These are phyloP conservation scores for Drepanosiphum platanoidis DNA, from an alignment of 2,888 invertebrate genomes.

Conservation along the genomic window DNA sequence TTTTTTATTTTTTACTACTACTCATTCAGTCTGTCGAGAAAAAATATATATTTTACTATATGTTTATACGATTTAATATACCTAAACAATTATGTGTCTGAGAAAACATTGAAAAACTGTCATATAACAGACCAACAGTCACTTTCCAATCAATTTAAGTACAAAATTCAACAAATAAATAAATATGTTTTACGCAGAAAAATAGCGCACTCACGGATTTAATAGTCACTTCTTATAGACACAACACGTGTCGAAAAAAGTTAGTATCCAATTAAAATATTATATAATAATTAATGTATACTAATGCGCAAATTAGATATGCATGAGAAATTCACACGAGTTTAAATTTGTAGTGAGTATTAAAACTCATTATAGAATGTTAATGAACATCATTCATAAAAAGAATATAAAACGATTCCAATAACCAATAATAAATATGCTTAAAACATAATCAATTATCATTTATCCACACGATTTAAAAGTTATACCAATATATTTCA, in stretches of 20 bases:
- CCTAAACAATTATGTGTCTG: background rate
- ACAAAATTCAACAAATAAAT: background rate
- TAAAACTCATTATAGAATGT: background rate
- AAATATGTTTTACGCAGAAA: background rate
- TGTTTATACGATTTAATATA: background rate
- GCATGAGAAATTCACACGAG: background rate
- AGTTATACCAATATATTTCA: background rate
- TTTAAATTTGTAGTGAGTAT: background rate
- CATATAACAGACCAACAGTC: background rate
- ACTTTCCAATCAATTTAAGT: background rate
- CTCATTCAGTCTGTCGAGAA: background rate
- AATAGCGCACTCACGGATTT: background rate
- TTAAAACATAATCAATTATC: conserved; percentile 5
- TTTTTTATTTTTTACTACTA: too few relatives aligned
- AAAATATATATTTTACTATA: background rate
- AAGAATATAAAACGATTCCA: background rate
- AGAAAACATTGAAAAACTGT: background rate
- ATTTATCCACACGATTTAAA: conserved; percentile 18
- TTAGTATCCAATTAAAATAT: background rate
- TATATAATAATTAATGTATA: background rate
- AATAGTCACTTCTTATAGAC: background rate
- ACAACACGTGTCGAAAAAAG: background rate
- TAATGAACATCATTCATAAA: conserved; percentile 2
- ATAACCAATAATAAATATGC: conserved; percentile 17
- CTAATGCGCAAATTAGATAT: background rate